These are phyloP conservation scores for Hydrotaea cyrtoneurina DNA, from an alignment of 2,888 invertebrate species.

Conservation along the genomic window DNA sequence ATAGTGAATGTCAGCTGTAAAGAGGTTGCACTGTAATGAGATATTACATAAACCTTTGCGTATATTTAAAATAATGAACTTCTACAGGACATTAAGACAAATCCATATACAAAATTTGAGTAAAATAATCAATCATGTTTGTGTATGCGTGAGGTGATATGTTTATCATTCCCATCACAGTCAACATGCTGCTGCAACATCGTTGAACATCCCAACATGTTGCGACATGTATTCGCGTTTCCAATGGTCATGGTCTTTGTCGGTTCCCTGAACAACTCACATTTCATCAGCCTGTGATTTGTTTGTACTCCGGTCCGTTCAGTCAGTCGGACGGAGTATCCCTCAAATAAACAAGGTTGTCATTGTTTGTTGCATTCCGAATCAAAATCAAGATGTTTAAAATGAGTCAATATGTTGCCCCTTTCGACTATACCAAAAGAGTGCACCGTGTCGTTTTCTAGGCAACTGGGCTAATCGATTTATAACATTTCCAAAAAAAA, in stretches of 20 bases:
- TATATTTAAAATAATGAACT: too few relatives aligned
- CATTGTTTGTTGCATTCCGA: conserved; percentile 30
- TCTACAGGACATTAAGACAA: too few relatives aligned
- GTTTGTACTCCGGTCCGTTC: background rate
- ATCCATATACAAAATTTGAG: too few relatives aligned
- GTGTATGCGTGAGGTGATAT: background rate
- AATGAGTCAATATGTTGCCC: conserved; percentile 49
- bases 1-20: too few relatives aligned
- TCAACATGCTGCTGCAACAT: too few relatives aligned
- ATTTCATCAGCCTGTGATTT: background rate
- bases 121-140: conserved; percentile 1
- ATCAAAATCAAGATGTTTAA: conserved; percentile 40
- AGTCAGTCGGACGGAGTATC: conserved; percentile 28
- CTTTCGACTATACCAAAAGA: conserved; percentile 41
- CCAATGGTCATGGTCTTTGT: conserved; percentile 28
- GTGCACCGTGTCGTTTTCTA: conserved; percentile 63
- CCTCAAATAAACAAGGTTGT: conserved; percentile 39
- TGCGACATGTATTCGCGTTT: conserved; percentile 2
- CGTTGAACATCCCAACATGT: too few relatives aligned
- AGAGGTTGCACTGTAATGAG: too few relatives aligned
- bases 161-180: too few relatives aligned
- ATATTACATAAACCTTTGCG: too few relatives aligned
- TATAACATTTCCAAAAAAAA: conserved; percentile 50
- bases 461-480: conserved; percentile 72
- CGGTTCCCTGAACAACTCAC: background rate